Evolutionary conservation across 2,797 vertebrate species (phyloP), one percentile per base, ranked within the genome.

Genomic region (Coluber constrictor): DNA sequence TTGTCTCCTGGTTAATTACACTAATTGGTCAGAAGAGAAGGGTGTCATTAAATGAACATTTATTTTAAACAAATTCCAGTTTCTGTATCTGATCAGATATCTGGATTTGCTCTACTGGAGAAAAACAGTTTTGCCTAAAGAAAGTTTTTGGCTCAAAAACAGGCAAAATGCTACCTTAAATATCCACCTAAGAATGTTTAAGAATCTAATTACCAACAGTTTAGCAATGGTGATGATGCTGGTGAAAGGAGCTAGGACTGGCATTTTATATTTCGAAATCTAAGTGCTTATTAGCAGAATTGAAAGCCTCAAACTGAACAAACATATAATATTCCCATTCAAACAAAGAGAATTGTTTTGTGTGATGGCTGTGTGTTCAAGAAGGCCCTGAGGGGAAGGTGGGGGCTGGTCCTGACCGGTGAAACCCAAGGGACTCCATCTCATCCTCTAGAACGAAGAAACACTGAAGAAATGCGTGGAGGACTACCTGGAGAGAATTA

Each of bases 401-500:
- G 27, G 43, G 60, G n/a, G 20, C 25, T 47, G 51, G 23, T 89
- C 37, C 15, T 13, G 9, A 54, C 43, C 9, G 3, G 13, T 5
- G 32, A 63, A 89, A 95, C n/a, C 47, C 51, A 47, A 90, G 4
- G 92, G 51, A 4, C 10, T 9, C 13, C 18, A 4, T 5, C 55
- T 89, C 89, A 1, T 1, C 47, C 87, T 0, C 56, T 91, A 99
- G 99, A 99, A 99, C 54, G 99, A 99, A 95, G 98, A 98, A 83
- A 98, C 98, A 0, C 96, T 99, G 94, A 99, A 99, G 97, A 98
- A 98, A 86, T 99, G 98, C 83, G 98, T 97, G 8, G 98, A 98
- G 95, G 98, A 98, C 20, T 99, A 98, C 92, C 94, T 99, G 87
- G 96, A 90, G 4, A 97, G 98, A 91, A 97, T 99, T 86, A 98